Percentiles rank a stretch among this genome's conserved stretches.
These are phyloP conservation scores for Mergus octosetaceus DNA, from an alignment of 2,797 vertebrate species.

Conservation along the genomic window DNA sequence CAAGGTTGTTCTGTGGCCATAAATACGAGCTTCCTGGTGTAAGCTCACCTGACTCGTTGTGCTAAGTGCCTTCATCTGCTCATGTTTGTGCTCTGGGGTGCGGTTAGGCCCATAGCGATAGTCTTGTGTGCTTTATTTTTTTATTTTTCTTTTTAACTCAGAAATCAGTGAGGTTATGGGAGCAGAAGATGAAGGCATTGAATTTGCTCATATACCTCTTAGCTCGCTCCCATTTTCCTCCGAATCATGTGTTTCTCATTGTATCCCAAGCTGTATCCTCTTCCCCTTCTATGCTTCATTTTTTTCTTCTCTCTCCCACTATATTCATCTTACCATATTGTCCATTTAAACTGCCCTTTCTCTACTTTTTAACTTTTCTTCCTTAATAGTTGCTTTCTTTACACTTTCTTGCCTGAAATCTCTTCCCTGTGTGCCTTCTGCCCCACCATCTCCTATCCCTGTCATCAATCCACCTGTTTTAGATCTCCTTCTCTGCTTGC, in stretches of 20 bases:
- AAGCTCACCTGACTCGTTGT: fast-evolving
- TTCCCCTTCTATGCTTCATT: not conserved
- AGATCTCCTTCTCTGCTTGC: not conserved
- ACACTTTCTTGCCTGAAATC: not conserved
- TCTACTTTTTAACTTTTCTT: not conserved
- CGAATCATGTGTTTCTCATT: not conserved
- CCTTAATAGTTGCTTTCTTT: not conserved
- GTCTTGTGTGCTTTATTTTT: not conserved
- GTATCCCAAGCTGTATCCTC: not conserved
- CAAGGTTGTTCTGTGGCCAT: not conserved
- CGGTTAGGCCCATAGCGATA: not conserved
- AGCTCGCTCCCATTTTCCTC: not conserved
- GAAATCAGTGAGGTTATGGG: not conserved
- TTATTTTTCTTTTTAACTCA: not conserved
- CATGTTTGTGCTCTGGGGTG: not conserved
- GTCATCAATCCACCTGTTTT: not conserved
- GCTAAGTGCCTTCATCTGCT: not conserved
- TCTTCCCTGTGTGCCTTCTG: not conserved
- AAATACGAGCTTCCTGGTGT: not conserved
- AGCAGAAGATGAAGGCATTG: not conserved
- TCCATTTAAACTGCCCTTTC: not conserved
- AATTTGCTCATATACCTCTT: not conserved
- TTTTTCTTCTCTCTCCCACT: not conserved
- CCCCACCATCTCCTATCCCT: not conserved
- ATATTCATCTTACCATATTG: no score